Base-by-base conservation (phyloP, 2,888 invertebrate species). In the Hydropsyche betteni region DNA sequence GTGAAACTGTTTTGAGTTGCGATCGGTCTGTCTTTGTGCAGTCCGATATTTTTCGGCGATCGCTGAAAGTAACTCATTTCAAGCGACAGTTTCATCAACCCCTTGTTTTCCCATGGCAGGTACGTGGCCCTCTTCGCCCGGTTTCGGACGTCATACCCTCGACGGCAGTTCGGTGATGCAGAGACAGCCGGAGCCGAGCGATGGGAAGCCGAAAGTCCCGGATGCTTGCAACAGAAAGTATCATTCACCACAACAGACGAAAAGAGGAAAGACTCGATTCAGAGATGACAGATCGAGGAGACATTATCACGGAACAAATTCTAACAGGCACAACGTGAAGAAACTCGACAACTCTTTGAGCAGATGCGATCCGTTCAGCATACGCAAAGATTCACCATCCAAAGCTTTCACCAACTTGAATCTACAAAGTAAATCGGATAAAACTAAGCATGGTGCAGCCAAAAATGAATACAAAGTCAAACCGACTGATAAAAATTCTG, bases 91-190 rank as follows among this genome's bases (percentile, higher is more conserved):
- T n/a, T 72, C 72, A 50, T 58, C 61, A 61, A 72, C 72, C 72
- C 72, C 44, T 72, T 55, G 38, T 38, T 36, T 72, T 72, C 58
- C n/a, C 16, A 72, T 83, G 84, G 84, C 86, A 87, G 87, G 86
- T 87, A 86, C 86, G 86, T 86, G 86, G 86, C 86, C 86, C 86
- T 83, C 81, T 84, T 86, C 86, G 87, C 87, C 86, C 86, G 86
- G 86, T 86, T 86, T 84, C 85, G 84, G 74, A 58, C 74, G 68
- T 64, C 61, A 51, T 34, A 50, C 74, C 50, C 83, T 82, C 83
- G 83, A 81, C 83, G 82, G 84, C 86, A 86, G 86, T 85, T 81
- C 82, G 83, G 80, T 85, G 85, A 86, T 86, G 84, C 81, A 84
- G 81, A 71, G 75, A 68, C 77, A 74, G 69, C 76, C 69, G 68